These are phyloP conservation scores for Merops nubicus DNA, from an alignment of 2,113 vertebrate genomes.

Conservation along the genomic window DNA sequence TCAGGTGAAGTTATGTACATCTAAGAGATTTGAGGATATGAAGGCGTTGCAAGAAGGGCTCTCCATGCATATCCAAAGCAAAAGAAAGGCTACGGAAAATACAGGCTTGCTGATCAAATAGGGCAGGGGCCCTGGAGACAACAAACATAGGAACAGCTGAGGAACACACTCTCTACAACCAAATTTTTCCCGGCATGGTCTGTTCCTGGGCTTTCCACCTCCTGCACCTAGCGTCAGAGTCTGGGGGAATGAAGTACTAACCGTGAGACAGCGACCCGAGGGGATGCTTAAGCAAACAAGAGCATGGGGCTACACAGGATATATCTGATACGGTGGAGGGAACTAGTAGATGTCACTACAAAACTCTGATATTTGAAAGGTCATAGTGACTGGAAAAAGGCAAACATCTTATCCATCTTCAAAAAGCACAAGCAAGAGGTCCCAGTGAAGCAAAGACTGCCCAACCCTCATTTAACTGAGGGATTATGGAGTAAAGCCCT, in stretches of 20 bases:
- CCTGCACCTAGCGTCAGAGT: neutral
- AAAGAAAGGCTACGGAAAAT: neutral
- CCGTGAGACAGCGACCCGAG: rapidly evolving
- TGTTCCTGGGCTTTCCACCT: neutral
- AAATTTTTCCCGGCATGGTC: neutral
- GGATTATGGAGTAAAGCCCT: neutral
- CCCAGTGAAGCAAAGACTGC: neutral
- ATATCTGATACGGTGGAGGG: neutral
- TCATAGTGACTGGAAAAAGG: neutral
- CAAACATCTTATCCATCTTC: neutral
- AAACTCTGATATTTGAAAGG: neutral
- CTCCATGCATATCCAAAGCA: rapidly evolving
- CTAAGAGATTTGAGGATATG: neutral
- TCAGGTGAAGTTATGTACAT: neutral
- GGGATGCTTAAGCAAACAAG: neutral
- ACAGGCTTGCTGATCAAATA: neutral
- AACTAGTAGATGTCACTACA: neutral
- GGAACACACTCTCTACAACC: neutral
- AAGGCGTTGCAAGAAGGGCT: neutral
- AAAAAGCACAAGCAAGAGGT: neutral
- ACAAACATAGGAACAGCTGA: neutral
- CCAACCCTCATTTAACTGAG: neutral
- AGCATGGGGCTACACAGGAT: neutral
- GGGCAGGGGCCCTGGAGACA: neutral
- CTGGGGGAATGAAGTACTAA: neutral